These are phyloP conservation scores for Micromesistius poutassou DNA, from an alignment of 2,797 vertebrate genomes.

Conservation along the genomic window DNA sequence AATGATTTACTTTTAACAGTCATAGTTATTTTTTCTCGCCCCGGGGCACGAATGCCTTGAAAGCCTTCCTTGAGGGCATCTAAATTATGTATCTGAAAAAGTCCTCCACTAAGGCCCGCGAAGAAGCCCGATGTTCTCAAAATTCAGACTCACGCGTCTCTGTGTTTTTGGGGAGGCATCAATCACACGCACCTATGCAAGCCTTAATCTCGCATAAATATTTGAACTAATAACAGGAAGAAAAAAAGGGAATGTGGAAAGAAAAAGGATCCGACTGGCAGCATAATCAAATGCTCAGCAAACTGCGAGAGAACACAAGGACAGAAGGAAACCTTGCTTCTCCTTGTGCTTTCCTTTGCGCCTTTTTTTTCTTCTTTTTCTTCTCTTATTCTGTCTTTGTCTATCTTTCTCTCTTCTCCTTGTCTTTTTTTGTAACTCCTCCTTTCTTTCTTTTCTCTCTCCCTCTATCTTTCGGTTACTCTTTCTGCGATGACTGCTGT, in stretches of 20 bases:
- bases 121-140: conserved; percentile 95
- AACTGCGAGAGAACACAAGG: conserved; percentile 96
- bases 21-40: conserved; percentile 99
- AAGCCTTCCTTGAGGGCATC: conserved; percentile 99
- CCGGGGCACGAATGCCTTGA: conserved; percentile 99
- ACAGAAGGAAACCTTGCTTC: conserved; percentile 77
- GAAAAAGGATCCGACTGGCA: conserved; percentile 92
- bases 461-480: conserved; percentile 48
- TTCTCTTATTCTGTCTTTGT: conserved; percentile 47
- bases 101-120: conserved; percentile 91
- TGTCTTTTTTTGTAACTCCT: conserved; percentile 43
- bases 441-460: conserved; percentile 52
- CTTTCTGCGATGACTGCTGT: conserved; percentile 77
- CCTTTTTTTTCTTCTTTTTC: conserved; percentile 40
- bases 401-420: conserved; percentile 48
- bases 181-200: conserved; percentile 95
- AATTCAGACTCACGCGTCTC: conserved; percentile 94
- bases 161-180: conserved; percentile 98
- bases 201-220: conserved; percentile 99
- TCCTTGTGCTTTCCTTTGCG: conserved; percentile 43
- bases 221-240: conserved; percentile 99
- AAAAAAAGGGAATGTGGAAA: conserved; percentile 78
- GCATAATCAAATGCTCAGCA: conserved; percentile 99
- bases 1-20: conserved; percentile 99
- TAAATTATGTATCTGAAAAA: conserved; percentile 99